phyloP scores from a whole-genome alignment of 2,113 vertebrate species.

The Alosa alosa region DNA sequence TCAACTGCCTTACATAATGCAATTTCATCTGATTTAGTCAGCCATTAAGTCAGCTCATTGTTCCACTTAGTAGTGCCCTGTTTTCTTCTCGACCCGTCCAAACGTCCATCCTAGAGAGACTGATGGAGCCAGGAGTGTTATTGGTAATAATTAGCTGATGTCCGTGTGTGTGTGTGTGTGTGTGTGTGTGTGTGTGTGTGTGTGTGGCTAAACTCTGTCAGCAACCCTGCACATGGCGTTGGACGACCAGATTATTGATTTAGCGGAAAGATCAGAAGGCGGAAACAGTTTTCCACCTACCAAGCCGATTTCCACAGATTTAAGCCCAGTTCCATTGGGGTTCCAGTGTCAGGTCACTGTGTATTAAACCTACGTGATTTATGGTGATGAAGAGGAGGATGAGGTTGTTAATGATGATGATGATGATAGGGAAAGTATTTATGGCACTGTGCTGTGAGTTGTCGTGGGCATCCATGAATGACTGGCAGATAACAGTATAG shows the following conservation, averaged over 20 bases:
- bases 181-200: conserved; percentile 7
- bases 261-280: background rate
- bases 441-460: background rate
- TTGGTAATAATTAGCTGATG: background rate
- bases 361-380: background rate
- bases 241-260: background rate
- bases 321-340: background rate
- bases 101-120: conserved; percentile 6
- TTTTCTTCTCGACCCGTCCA: conserved; percentile 45
- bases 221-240: background rate
- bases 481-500: background rate
- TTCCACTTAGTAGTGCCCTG: conserved; percentile 46
- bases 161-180: background rate
- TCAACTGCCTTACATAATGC: conserved; percentile 53
- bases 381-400: too few species aligned
- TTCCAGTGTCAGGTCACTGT: background rate
- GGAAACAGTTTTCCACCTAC: background rate
- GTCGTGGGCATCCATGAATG: background rate
- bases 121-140: background rate
- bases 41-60: conserved; percentile 58
- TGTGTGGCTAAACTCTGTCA: background rate
- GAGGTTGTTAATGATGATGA: background rate
- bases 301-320: background rate
- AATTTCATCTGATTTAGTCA: conserved; percentile 45
- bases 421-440: background rate